These are phyloP conservation scores for Heliocidaris erythrogramma DNA, from an alignment of 35 echinoderm and acorn worm genomes.

Conservation along the genomic window DNA sequence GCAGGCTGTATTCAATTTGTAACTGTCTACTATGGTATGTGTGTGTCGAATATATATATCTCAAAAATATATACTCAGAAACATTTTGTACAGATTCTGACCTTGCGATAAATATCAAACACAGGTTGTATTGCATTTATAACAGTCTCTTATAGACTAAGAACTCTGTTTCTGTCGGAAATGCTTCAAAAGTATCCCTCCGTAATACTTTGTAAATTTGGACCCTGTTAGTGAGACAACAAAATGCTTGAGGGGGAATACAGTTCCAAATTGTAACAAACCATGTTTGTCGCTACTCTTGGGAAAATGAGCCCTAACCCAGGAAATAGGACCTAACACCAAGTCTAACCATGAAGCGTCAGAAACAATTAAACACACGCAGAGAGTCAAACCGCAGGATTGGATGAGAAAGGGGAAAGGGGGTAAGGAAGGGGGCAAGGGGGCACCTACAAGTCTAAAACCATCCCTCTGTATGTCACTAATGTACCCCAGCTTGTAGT, in stretches of 20 bases:
- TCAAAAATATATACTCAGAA: no score
- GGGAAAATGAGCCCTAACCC: background rate
- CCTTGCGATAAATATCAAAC: no score
- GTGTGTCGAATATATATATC: no score
- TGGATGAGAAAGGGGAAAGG: background rate
- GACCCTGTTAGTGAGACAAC: background rate
- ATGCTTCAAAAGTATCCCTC: no score
- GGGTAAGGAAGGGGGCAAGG: background rate
- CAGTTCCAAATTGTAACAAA: background rate
- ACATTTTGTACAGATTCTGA: no score
- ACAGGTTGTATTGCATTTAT: no score
- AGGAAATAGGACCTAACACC: background rate
- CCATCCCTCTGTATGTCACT: background rate
- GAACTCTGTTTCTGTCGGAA: no score
- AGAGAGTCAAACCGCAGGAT: background rate
- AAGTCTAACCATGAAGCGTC: slow-evolving; percentile 5
- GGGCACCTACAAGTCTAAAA: background rate
- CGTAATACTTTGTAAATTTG: background rate
- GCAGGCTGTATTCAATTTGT: no score
- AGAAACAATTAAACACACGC: background rate
- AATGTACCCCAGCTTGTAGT: background rate
- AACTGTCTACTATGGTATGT: no score
- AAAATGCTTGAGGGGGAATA: background rate
- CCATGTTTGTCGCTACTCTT: background rate
- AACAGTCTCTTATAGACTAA: no score